Evolutionary conservation across 2,888 invertebrate species (phyloP), one percentile per base, ranked within the genome.

Genomic region (Falcaria lacertinaria): DNA sequence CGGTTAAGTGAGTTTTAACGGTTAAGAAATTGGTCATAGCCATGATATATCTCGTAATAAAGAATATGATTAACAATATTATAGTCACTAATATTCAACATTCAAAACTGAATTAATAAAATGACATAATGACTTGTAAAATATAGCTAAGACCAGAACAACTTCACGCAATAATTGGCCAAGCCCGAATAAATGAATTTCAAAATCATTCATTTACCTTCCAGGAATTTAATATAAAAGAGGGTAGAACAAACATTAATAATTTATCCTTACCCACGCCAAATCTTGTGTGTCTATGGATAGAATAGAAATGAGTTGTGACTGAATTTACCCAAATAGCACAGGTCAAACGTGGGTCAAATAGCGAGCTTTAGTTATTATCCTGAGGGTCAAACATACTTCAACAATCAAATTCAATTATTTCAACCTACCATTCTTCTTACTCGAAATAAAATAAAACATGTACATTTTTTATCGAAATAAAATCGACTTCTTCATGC

Each of bases 1-100:
- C 89, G 41, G 86, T 72, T 73, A 90, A 66, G 74, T 88, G 88
- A 19, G 86, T 83, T 80, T 90, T 90, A 44, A 84, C 78, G 37
- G 75, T 70, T 80, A 85, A 77, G 72, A 73, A 83, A 57, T 81
- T 82, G 36, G 63, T 65, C 25, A 83, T 76, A 50, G 83, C 77
- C 85, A 85, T 72, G 19, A 42, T 51, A 45, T 44, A 45, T 53
- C 51, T 45, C n/a, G 40, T 36, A 33, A 34, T 41, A 33, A 42
- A 37, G 44, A 43, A 49, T 40, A 47, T 50, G 46, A 44, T 43
- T 43, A 47, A 39, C 43, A 54, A 57, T 25, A 37, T 22, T 37
- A 37, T 37, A 37, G 37, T 37, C 37, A 57, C 57, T 56, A 59
- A 54, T 53, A 53, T 48, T 44, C 46, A 57, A 57, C 50, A 57